Base-by-base conservation (phyloP, 2,113 vertebrate genomes). In the Hippocampus abdominalis region DNA sequence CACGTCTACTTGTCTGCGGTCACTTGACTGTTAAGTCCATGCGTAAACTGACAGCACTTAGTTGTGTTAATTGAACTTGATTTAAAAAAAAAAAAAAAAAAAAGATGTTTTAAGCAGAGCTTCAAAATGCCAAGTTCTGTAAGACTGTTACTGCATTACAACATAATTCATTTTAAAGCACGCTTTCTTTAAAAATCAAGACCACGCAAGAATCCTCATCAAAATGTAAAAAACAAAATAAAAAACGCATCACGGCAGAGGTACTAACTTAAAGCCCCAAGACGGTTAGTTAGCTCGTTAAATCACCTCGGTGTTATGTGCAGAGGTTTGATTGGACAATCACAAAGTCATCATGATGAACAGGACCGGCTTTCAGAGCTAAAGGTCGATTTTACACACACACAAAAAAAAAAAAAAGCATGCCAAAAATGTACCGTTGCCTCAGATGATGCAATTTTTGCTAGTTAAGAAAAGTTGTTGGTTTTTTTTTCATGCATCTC, bases 21-120 rank as follows among this genome's bases (percentile, higher is more conserved):
- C 63, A 46, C 63, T 46, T 27, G 63, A 64, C 63, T 64, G 63
- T 64, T 64, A 64, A 64, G 63, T 23, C 63, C 42, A 32, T 15
- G 15, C 13, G 16, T 60, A 29, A 32, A 60, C 27, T 60, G 57
- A 27, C 56, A 59, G 56, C 25, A 13, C 57, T 29, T 32, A 32
- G 57, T n/a, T 63, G 16, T 65, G 40, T 65, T 65, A 42, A 65
- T 44, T 25, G 32, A 36, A 36, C 42, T 65, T 65, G 36, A 44
- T 64, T 40, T 23, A 44, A 64, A 64, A 64, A 1, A 16, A 23
- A 65, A 63, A 40, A 36, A 20, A 18, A 63, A 29, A 64, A 20
- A 64, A 64, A 42, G 3, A 61, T 20, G 16, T 62, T 62, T 62
- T 12, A n/a, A 39, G 40, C 63, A 25, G 63, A 25, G 42, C 13